phyloP scores from a whole-genome alignment of 2,113 vertebrate genomes.

The Halcyon malimbica region DNA sequence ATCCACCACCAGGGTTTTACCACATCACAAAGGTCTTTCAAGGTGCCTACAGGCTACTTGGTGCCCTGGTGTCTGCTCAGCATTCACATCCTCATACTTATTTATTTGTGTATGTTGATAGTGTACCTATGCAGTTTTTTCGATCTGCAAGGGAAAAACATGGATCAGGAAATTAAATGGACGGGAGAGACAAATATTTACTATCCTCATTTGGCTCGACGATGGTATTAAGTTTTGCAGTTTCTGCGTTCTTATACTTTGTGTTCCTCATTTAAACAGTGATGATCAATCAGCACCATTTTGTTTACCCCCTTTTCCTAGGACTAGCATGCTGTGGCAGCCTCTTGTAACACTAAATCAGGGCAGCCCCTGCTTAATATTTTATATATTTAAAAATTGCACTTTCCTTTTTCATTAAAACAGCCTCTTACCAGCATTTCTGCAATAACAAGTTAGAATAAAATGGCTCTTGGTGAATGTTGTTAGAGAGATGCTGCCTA shows the following conservation, averaged over 20 bases:
- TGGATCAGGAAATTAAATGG: not conserved
- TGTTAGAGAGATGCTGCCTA: not conserved
- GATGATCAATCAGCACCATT: not conserved
- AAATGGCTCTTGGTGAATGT: not conserved
- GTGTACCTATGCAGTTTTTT: not conserved
- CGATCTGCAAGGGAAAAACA: not conserved
- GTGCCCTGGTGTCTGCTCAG: not conserved
- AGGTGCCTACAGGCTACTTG: not conserved
- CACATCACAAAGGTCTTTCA: not conserved
- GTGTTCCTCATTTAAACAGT: not conserved
- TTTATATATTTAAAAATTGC: not conserved
- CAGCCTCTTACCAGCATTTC: not conserved
- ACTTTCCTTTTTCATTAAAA: not conserved
- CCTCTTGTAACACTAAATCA: not conserved
- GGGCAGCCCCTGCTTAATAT: not conserved
- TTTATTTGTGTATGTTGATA: not conserved
- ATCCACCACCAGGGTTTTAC: not conserved
- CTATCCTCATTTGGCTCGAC: not conserved
- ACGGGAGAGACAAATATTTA: not conserved
- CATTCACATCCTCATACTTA: not conserved
- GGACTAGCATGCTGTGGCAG: not conserved
- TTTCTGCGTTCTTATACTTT: not conserved
- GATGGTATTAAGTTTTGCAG: not conserved
- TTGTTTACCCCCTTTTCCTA: not conserved
- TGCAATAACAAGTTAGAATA: not conserved